These are phyloP conservation scores for Sinocyclocheilus anophthalmus DNA, from an alignment of 2,113 vertebrate species.

Conservation along the genomic window DNA sequence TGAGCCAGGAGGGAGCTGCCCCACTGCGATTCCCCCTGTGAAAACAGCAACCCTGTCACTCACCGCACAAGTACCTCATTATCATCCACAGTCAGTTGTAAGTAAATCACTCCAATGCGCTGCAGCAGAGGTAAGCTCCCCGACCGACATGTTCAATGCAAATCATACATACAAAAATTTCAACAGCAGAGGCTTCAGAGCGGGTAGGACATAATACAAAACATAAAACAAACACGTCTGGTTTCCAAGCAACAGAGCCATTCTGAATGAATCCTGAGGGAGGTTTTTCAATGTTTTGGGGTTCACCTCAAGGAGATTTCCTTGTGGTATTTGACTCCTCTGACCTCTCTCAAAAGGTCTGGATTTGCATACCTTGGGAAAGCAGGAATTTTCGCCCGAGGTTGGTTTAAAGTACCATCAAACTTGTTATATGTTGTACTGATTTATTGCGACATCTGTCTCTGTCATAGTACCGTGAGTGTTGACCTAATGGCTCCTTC, in stretches of 20 bases:
- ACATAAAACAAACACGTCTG: conserved; percentile 57
- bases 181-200: neutral
- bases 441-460: conserved; percentile 29
- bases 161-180: conserved; percentile 32
- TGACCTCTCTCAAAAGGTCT: conserved; percentile 67
- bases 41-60: conserved; percentile 57
- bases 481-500: conserved; percentile 35
- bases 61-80: conserved; percentile 53
- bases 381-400: conserved; percentile 1
- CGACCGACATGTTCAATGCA: conserved; percentile 35
- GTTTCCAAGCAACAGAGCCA: conserved; percentile 73
- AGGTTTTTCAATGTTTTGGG: conserved; percentile 67
- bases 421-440: conserved; percentile 26
- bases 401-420: conserved; percentile 33
- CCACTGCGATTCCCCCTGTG: conserved; percentile 53
- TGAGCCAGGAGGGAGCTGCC: conserved; percentile 51
- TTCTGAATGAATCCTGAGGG: conserved; percentile 64
- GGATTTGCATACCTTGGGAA: conserved; percentile 66
- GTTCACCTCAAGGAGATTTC: conserved; percentile 69
- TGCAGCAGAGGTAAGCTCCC: conserved; percentile 28
- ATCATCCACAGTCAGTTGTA: conserved; percentile 42
- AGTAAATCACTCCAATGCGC: conserved; percentile 39
- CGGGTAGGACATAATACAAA: conserved; percentile 24
- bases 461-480: neutral
- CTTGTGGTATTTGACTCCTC: conserved; percentile 70